Base-by-base conservation (phyloP, 2,797 vertebrate genomes). In the Catostomus latipinnis region DNA sequence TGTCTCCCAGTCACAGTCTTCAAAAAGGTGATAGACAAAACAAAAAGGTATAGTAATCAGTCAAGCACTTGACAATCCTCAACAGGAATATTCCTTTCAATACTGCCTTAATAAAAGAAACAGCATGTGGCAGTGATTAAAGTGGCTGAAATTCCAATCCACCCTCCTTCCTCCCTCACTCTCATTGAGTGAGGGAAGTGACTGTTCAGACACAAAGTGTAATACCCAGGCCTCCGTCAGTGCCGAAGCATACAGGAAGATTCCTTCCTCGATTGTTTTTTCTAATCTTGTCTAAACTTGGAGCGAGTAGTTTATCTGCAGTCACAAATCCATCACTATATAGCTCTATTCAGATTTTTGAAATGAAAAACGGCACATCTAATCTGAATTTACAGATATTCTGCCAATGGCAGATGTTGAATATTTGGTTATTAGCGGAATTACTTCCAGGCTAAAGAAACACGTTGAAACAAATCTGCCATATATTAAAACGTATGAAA, bases 11-110 rank as follows among this genome's bases (percentile, higher is more conserved):
- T 84, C 82, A 79, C 82, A 80, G 86, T 89, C 89, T 86, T 90
- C 91, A 88, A 94, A 92, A 92, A 91, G 90, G 91, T 92, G 92
- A 92, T 90, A 91, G 91, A 92, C 93, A 92, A 90, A 88, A 88
- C 89, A 83, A 57, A 48, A 67, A 67, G 84, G 86, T 92, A 88
- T 88, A 86, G 86, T 88, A 92, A 89, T 91, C 89, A 90, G 90
- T 84, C 89, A 90, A 88, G 88, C 88, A 90, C 89, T 87, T 86
- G 81, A 86, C 78, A 84, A 87, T 83, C 80, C 85, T 85, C 86
- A 76, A 84, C 88, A 88, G 90, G 87, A 90, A 87, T 88, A 89
- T 87, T 87, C 62, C 56, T 74, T 78, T 75, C 80, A 81, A 81
- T 82, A 76, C 83, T 70, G 78, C 84, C 81, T 88, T 91, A 90